These are phyloP conservation scores for Eira barbara DNA, from an alignment of 2,113 vertebrate species.

Conservation along the genomic window DNA sequence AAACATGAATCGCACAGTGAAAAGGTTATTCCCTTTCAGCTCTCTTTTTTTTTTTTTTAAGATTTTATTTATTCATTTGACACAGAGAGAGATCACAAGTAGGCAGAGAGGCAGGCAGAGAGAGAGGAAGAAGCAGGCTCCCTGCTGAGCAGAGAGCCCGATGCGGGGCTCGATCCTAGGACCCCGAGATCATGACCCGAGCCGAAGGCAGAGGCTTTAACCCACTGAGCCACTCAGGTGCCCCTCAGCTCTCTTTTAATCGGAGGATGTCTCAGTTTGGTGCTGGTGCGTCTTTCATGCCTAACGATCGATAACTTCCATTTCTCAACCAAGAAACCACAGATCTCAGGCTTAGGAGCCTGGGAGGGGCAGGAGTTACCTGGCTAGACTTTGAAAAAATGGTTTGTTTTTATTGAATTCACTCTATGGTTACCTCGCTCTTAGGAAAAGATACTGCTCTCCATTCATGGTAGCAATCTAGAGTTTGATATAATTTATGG, in stretches of 20 bases:
- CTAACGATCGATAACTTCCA: background rate
- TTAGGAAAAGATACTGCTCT: background rate
- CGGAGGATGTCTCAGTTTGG: background rate
- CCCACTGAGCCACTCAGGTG: no score
- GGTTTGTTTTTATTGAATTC: background rate
- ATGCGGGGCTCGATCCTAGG: no score
- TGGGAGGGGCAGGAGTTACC: background rate
- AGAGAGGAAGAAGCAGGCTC: no score
- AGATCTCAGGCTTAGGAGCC: background rate
- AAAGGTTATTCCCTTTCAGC: background rate
- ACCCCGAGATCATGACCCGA: no score
- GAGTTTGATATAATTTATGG: background rate
- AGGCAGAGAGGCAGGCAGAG: no score
- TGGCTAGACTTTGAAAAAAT: background rate
- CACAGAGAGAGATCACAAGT: no score
- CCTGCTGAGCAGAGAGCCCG: no score
- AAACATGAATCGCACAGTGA: background rate
- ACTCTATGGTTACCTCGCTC: background rate
- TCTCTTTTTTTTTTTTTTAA: no score
- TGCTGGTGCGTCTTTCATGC: background rate
- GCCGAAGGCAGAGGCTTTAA: no score
- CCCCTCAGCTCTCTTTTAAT: background rate
- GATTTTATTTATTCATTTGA: no score
- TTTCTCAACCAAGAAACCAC: background rate
- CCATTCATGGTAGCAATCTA: background rate